Conservation (phyloP, 1,140 invertebrate genomes). For the Centruroides sculpturatus region DNA sequence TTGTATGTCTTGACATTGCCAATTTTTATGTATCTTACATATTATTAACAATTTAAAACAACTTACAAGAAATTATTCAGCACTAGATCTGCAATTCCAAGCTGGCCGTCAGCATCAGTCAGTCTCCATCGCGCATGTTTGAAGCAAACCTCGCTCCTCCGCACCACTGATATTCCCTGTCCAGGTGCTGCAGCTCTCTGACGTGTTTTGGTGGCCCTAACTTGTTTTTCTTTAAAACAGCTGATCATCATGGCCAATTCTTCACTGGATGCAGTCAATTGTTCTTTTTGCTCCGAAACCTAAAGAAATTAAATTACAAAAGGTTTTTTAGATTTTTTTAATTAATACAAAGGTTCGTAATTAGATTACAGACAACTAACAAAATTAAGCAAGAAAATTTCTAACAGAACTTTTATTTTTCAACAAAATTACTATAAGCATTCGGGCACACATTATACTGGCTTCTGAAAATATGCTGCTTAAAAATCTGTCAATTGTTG, state of each 20-base stretch:
- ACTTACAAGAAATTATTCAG: conserved; percentile 85
- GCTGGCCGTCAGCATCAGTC: conserved; percentile 91
- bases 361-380: too few relatives aligned
- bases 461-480: too few relatives aligned
- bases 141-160: conserved; percentile 94
- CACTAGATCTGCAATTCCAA: conserved; percentile 89
- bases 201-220: conserved; percentile 30
- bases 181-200: conserved; percentile 17
- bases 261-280: conserved; percentile 68
- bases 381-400: too few relatives aligned
- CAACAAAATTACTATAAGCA: too few relatives aligned
- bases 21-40: too few relatives aligned
- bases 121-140: conserved; percentile 97
- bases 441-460: too few relatives aligned
- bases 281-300: conserved; percentile 54
- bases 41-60: not conserved
- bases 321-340: too few relatives aligned
- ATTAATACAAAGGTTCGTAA: too few relatives aligned
- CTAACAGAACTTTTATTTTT: too few relatives aligned
- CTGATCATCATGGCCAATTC: conserved; percentile 81
- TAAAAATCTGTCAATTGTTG: too few relatives aligned
- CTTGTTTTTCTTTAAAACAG: conserved; percentile 67
- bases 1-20: too few relatives aligned
- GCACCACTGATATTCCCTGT: conserved; percentile 50
- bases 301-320: not conserved